Conservation (phyloP, 2,888 invertebrate species). For the Ophonus ardosiacus region DNA sequence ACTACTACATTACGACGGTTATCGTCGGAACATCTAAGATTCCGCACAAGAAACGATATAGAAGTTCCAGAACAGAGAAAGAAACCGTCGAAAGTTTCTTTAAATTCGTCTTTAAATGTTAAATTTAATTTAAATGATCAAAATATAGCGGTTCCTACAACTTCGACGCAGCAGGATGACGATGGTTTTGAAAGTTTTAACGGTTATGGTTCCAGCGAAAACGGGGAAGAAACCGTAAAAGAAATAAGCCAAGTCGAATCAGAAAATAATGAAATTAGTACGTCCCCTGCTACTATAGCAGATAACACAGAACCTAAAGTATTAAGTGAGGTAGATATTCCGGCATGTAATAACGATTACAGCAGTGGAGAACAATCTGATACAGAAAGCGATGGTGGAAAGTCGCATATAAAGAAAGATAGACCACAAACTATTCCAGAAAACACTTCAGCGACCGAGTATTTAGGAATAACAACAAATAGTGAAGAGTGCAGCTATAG, state of each 20-base stretch:
- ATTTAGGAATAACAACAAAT: conserved; percentile 93
- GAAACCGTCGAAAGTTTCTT: conserved; percentile 23
- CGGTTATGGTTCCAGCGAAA: conserved; percentile 87
- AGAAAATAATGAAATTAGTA: conserved; percentile 28
- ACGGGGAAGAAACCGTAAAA: conserved; percentile 76
- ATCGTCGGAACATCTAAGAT: conserved; percentile 36
- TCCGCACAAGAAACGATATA: conserved; percentile 36
- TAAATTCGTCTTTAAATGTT: conserved; percentile 38
- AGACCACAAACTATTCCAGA: conserved; percentile 73
- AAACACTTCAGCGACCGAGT: conserved; percentile 85
- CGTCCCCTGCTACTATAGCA: neutral
- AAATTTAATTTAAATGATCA: conserved; percentile 52
- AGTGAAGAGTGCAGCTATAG: conserved; percentile 89
- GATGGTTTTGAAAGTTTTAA: conserved; percentile 93
- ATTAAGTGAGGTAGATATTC: conserved; percentile 17
- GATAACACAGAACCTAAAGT: conserved; percentile 21
- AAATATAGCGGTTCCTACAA: conserved; percentile 10
- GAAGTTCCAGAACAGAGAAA: conserved; percentile 31
- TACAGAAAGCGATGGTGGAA: conserved; percentile 58
- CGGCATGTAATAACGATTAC: conserved; percentile 47
- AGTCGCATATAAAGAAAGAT: conserved; percentile 23
- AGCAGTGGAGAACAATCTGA: conserved; percentile 63
- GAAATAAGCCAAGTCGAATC: conserved; percentile 78
- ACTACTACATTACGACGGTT: conserved; percentile 13
- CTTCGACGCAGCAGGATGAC: conserved; percentile 78